Evolutionary conservation across 2,113 vertebrate genomes (phyloP).

Genomic region (Aldabrachelys gigantea): DNA sequence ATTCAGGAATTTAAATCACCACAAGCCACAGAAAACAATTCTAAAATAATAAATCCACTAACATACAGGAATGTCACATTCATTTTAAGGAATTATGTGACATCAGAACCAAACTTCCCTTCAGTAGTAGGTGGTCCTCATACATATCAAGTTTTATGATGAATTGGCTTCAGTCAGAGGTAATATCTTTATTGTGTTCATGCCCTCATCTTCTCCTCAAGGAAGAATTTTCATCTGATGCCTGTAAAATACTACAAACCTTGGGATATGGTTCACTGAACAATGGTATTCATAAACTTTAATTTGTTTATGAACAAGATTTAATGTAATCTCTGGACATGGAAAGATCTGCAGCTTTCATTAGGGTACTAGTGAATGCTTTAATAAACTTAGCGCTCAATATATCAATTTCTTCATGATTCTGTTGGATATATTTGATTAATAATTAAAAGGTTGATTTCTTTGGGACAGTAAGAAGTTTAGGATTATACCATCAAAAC

Average conservation of each 20-base stretch:
- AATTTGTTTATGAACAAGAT: not conserved
- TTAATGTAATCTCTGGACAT: not conserved
- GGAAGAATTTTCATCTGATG: not conserved
- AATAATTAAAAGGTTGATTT: not conserved
- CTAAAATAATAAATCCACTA: not conserved
- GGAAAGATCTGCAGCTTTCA: not conserved
- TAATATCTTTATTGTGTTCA: not conserved
- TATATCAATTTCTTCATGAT: not conserved
- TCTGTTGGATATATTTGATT: conserved; percentile 31
- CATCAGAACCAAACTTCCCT: not conserved
- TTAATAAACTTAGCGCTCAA: conserved; percentile 1
- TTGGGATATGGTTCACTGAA: not conserved
- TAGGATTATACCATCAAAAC: conserved; percentile 14
- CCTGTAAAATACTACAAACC: not conserved
- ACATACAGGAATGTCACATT: not conserved
- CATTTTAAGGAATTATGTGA: not conserved
- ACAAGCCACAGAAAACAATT: not conserved
- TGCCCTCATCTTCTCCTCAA: not conserved
- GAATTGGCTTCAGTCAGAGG: not conserved
- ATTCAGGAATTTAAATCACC: not conserved
- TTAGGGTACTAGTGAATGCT: not conserved
- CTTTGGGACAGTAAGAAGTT: conserved; percentile 31
- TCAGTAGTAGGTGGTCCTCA: not conserved
- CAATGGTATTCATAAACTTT: not conserved
- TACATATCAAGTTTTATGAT: not conserved